Evolutionary conservation across 2,113 vertebrate species (phyloP).

Genomic region (Cyprinodon variegatus): DNA sequence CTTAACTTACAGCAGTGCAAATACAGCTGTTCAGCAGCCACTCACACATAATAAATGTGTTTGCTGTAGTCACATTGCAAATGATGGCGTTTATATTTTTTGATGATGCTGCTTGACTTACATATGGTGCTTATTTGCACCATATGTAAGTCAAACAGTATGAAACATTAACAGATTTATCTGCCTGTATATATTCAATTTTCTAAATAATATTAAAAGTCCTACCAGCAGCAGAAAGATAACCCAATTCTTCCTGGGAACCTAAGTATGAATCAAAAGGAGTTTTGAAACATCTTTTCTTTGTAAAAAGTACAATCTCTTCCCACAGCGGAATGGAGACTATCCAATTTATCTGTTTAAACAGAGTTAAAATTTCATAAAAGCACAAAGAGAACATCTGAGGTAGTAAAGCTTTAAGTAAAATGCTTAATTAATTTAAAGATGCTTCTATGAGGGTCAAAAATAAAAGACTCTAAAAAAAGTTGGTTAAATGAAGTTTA

Average conservation of each 20-base stretch:
- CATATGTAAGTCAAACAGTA: background rate
- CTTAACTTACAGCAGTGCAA: slow-evolving; percentile 26
- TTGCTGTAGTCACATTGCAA: background rate
- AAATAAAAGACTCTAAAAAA: background rate
- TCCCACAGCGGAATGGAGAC: background rate
- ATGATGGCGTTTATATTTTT: background rate
- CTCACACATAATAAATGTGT: background rate
- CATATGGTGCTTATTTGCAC: background rate
- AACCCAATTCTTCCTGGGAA: background rate
- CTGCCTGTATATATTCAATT: background rate
- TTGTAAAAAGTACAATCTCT: background rate
- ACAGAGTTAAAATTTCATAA: background rate
- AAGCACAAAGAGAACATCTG: background rate
- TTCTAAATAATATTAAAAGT: too few species aligned
- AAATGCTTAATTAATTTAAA: background rate
- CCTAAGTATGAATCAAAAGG: background rate
- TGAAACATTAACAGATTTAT: background rate
- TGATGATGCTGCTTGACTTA: background rate
- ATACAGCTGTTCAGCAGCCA: slow-evolving; percentile 17
- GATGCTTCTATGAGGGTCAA: background rate
- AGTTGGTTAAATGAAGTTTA: background rate
- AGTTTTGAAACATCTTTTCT: background rate
- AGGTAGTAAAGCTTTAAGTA: background rate
- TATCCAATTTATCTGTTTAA: background rate
- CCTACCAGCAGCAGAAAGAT: too few species aligned